phyloP scores from a whole-genome alignment of 2,113 vertebrate species.

The Tylochromis polylepis region DNA sequence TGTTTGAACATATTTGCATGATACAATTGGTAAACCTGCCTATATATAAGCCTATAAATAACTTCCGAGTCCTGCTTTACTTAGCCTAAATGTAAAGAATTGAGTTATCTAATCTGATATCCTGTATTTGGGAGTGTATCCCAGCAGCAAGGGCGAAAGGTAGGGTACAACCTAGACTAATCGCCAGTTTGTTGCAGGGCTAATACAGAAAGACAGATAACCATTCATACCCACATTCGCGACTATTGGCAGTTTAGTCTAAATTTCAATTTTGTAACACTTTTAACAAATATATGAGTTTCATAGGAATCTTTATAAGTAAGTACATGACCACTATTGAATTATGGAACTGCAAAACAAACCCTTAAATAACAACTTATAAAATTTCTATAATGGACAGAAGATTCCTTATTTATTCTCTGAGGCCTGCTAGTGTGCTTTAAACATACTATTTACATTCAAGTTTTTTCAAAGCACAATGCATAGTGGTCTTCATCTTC shows the following conservation, averaged over 20 bases:
- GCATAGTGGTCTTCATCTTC: not conserved
- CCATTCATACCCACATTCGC: not conserved
- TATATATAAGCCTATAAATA: not conserved
- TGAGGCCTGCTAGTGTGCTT: not conserved
- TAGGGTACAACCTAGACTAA: not conserved
- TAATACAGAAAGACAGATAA: not conserved
- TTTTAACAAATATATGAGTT: not conserved
- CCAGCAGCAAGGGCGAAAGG: not conserved
- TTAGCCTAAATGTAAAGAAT: not conserved
- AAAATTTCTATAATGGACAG: not conserved
- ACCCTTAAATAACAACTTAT: not conserved
- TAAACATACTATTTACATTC: not conserved
- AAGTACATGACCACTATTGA: not conserved
- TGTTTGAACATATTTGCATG: conserved; percentile 54
- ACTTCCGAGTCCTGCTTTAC: not conserved
- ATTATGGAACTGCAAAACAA: not conserved
- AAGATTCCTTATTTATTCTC: not conserved
- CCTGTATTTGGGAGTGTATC: not conserved
- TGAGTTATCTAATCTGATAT: not conserved
- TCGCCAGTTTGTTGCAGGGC: not conserved
- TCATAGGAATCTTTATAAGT: not conserved
- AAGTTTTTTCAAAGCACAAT: not conserved
- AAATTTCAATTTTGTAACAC: not conserved
- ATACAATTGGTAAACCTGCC: conserved; percentile 17
- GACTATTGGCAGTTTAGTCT: not conserved